Base-by-base conservation (phyloP, 2,888 invertebrate genomes). In the Apamea sordens region DNA sequence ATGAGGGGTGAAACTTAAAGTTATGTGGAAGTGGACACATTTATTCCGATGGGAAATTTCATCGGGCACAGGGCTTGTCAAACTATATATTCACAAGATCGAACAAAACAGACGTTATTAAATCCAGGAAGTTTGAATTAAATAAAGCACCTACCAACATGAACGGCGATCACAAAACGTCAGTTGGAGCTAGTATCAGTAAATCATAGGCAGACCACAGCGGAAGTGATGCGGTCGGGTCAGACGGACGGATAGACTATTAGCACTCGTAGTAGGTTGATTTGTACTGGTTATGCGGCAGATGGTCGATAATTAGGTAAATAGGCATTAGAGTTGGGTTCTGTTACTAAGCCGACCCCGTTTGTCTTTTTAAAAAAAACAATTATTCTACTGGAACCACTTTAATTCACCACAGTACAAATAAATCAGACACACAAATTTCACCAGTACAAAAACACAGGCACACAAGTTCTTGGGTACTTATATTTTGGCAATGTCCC, bases 221-320 rank as follows among this genome's bases (percentile, higher is more conserved):
- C 88, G 88, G 88, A 86, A 86, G 79, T 59, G 61, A 70, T 72
- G 86, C 65, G 88, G 87, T 85, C 61, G 41, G 44, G 5, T 73
- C 73, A 70, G 47, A 82, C 63, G 50, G 72, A 77, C 63, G 53
- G 50, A 77, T 53, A 61, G 21, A 67, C 41, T 72, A 70, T 61
- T 74, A 78, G 32, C 71, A 80, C 59, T 76, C 32, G 41, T n/a
- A 32, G 44, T 56, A 44, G 41, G 73, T 61, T 65, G 32, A 76
- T 76, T 63, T 59, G 44, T 24, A 67, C 50, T 63, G 63, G 59
- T 53, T 64, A 68, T 81, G n/a, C 59, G 61, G 69, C 76, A 85
- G 32, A 63, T 71, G 61, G 47, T 63, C 41, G 41, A 71, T 76
- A 71, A 76, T 71, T 75, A 56, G 47, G 36, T 85, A 70, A 84